A percentile compares a stretch with the other conserved stretches of the same genome.
Conservation (phyloP, 2,888 invertebrate genomes). For the Actias luna region DNA sequence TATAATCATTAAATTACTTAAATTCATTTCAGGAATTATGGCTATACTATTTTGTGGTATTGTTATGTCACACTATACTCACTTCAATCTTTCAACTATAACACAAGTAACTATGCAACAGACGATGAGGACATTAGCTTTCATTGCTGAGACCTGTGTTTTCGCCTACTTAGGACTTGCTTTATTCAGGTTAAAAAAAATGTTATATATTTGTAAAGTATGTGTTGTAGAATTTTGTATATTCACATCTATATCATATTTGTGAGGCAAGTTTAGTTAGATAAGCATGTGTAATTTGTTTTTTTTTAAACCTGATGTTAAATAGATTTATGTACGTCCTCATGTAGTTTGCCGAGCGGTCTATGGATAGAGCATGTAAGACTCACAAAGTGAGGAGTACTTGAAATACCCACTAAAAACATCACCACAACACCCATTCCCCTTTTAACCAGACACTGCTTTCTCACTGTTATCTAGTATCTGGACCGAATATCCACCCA, state of each 20-base stretch:
- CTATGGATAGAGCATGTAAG: no score
- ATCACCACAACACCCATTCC: no score
- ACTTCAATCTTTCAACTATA: slow-evolving; percentile 98
- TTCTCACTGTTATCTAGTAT: no score
- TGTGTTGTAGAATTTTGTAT: neutral
- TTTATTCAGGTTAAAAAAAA: slow-evolving; percentile 79
- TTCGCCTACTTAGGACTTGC: slow-evolving; percentile 98
- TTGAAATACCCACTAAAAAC: no score
- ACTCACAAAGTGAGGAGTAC: no score
- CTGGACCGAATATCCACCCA: no score
- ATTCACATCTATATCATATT: neutral
- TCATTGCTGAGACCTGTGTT: slow-evolving; percentile 99
- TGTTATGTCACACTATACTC: slow-evolving; percentile 99
- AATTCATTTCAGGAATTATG: slow-evolving; percentile 90
- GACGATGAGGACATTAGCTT: slow-evolving; percentile 97
- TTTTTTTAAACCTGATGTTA: neutral
- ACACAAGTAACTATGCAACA: slow-evolving; percentile 99
- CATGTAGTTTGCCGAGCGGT: no score
- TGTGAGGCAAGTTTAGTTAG: neutral
- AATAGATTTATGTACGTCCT: no score
- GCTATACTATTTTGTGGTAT: slow-evolving; percentile 99
- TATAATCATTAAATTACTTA: neutral
- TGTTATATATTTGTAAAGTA: neutral
- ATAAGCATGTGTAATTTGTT: neutral
- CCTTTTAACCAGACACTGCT: no score